Base-by-base conservation (phyloP, 2,888 invertebrate genomes). In the Cerastis leucographa region DNA sequence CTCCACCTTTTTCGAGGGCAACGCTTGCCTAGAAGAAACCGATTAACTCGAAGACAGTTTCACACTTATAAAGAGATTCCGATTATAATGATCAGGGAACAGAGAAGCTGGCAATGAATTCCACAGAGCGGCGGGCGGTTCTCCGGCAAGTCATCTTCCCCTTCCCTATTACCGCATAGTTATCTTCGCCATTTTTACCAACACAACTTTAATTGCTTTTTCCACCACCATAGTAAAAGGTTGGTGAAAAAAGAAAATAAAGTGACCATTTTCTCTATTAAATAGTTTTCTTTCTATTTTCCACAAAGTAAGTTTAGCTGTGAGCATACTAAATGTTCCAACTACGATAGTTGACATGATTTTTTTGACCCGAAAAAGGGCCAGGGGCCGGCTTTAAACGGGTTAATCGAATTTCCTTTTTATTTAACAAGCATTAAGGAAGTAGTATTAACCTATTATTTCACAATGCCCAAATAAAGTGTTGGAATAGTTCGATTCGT, bases 391-490 rank as follows among this genome's bases (percentile, higher is more conserved):
- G 12, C 35, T 29, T 0, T 14, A 61, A 22, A 44, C 22, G n/a
- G 72, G 59, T 72, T 72, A 66, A 79, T 78, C 9, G 40, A 71
- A 78, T 78, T 61, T 78, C 78, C 78, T 78, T 70, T 62, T 78
- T 64, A 64, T 6, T 19, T 54, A 44, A 66, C 35, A 25, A 59
- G 59, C 49, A 25, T 51, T n/a, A n/a, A 44, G 61, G 54, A 49
- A 67, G 44, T 66, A 29, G 54, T 17, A 25, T 12, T 14, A 25
- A 11, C 12, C 8, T 49, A 19, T 22, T 66, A 42, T 11, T 61
- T 17, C 19, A 44, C 3, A 11, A 44, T 51, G 17, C 29, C 17
- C 49, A 22, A 62, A 19, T 54, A 40, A 29, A 42, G 2, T 70
- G 54, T 70, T 42, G 17, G 49, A 49, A 22, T 44, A 22, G 0